Evolutionary conservation across 2,113 vertebrate species (phyloP), one percentile per base, ranked within the genome.

Genomic region (Thomomys bottae): DNA sequence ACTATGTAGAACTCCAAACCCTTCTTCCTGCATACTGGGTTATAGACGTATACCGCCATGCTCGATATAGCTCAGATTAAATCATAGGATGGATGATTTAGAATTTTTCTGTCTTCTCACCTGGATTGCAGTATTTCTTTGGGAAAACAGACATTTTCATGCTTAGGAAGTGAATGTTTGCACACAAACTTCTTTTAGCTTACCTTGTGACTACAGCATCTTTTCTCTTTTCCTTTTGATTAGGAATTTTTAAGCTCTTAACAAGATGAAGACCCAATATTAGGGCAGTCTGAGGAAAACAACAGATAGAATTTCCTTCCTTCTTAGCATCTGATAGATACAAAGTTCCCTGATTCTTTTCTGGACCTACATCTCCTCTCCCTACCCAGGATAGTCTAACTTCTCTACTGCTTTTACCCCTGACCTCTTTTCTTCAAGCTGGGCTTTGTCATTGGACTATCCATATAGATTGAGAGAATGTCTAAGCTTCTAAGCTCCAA

Each of bases 381-480:
- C 9, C 21, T 0, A 3, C 20, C 15, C 12, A 8, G 8, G 28
- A 1, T 8, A 18, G 32, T 59, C 24, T 49, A 42, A 24, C 4
- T 0, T 72, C 49, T 42, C 20, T 23, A 28, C 14, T 26, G 73
- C 21, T 82, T 54, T 73, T 32, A 8, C 38, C 57, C 4, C 6
- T 64, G 24, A 54, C 6, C 34, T 21, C 26, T 42, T 85, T 68
- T 23, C 71, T 77, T 42, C 26, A 68, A 23, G 12, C 6, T 18
- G 40, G 59, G 34, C 8, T 86, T 68, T 82, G 32, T 34, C 59
- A 59, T 45, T 12, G 66, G 20, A 34, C 28, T 18, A 30, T 15
- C 24, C 23, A 6, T 7, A 21, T 30, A 26, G 42, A 64, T 54
- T 38, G 40, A 64, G 72, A 71, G 38, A 34, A 57, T n/a, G 36